These are phyloP conservation scores for Amblyornis subalaris DNA, from an alignment of 2,113 vertebrate species.

Conservation along the genomic window DNA sequence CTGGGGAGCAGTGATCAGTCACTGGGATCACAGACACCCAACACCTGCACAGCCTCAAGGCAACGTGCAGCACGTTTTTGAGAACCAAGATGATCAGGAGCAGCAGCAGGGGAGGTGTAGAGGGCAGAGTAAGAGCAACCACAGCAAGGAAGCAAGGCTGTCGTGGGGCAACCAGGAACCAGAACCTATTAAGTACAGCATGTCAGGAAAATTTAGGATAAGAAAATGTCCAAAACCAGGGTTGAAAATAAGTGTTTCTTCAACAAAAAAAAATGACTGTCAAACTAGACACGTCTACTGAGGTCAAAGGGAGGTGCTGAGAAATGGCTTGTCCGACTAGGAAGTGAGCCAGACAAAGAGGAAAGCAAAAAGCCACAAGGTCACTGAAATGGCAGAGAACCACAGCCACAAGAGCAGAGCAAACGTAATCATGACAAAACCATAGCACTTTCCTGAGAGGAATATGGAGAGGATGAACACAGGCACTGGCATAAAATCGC, in stretches of 20 bases:
- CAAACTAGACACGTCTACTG: neutral
- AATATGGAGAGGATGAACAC: neutral
- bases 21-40: neutral
- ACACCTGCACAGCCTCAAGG: neutral
- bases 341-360: neutral
- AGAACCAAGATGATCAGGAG: neutral
- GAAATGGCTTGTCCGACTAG: neutral
- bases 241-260: neutral
- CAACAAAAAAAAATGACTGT: neutral
- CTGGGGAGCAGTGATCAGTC: neutral
- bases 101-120: neutral
- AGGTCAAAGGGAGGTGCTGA: neutral
- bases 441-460: neutral
- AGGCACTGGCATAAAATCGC: neutral
- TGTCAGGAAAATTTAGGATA: neutral
- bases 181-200: neutral
- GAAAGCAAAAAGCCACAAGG: neutral
- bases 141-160: neutral
- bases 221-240: neutral
- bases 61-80: neutral
- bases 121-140: neutral
- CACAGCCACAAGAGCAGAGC: neutral
- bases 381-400: neutral
- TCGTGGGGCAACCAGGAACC: neutral
- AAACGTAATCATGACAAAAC: fast-evolving